Evolutionary conservation across 2,113 vertebrate genomes (phyloP), one percentile per base, ranked within the genome.

Genomic region (Spea multiplicata): DNA sequence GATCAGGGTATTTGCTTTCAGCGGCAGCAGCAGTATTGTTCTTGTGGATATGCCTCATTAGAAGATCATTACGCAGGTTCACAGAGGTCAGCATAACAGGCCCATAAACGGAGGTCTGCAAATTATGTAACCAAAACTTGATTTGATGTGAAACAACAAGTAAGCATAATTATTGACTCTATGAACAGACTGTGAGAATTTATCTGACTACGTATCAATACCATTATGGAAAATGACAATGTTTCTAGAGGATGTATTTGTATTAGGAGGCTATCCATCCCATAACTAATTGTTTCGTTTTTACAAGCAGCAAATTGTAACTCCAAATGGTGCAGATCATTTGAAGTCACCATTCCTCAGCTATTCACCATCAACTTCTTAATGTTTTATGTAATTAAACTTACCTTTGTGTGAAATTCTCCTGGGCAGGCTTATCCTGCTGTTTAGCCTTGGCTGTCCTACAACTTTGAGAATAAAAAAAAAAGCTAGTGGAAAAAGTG

Each of bases 321-420:
- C 48, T 57, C 68, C 53, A 78, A 68, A 78, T 78, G 65, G 71
- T 78, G 76, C 76, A 78, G 76, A 78, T 78, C 76, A 78, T 78
- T 78, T 78, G 67, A 78, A 78, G 46, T 72, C 76, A 50, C 76
- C 68, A 78, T 64, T 78, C 67, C 55, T 55, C 53, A 70, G 67
- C 57, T 64, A 70, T 78, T 78, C 75, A 55, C 57, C 67, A 71
- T 78, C 67, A 78, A 78, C 67, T 71, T 78, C 66, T 71, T 71
- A 78, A 78, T 78, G 75, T 78, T 70, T 78, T 30, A 61, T 78
- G 75, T 71, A 78, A 71, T 71, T 71, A 78, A 71, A 78, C 67
- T 71, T 78, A 61, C 67, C 75, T 78, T 78, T 53, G 55, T 70
- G 75, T 78, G 75, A 71, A 78, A 78, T 76, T 76, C 66, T 68